Conservation (phyloP, 2,797 vertebrate genomes). For the Distichodus sexfasciatus region DNA sequence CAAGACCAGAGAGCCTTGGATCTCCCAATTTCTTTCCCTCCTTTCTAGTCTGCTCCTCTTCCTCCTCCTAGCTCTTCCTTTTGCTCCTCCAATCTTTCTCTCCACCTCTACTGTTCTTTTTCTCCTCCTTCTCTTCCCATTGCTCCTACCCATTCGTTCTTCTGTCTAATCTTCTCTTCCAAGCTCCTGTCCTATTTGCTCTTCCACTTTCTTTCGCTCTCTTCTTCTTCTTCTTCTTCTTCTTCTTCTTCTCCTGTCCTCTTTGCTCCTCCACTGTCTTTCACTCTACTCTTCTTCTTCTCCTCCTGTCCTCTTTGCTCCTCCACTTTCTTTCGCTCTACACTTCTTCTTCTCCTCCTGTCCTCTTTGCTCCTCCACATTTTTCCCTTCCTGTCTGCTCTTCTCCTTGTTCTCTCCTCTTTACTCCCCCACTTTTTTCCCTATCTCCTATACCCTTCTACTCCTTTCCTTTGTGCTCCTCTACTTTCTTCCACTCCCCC, state of each 20-base stretch:
- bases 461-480: background rate
- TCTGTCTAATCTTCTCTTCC: background rate
- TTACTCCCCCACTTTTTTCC: background rate
- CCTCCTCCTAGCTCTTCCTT: conserved; percentile 7
- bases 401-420: background rate
- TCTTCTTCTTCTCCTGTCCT: background rate
- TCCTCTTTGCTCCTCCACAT: background rate
- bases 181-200: too few species aligned
- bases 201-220: too few species aligned
- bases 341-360: too few species aligned
- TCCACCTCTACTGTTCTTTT: background rate
- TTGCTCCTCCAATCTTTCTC: conserved; percentile 26
- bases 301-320: background rate
- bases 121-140: too few species aligned
- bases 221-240: too few species aligned
- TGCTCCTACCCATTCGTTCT: conserved; percentile 27
- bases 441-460: too few species aligned
- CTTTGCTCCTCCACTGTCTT: too few species aligned
- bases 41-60: background rate
- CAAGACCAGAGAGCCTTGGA: background rate
- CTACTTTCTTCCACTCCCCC: background rate
- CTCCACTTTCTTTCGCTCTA: background rate
- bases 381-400: background rate
- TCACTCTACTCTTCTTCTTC: too few species aligned
- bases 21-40: background rate